Evolutionary conservation across 2,888 invertebrate species (phyloP), one percentile per base, ranked within the genome.

Genomic region (Liopterus haemorrhoidalis): DNA sequence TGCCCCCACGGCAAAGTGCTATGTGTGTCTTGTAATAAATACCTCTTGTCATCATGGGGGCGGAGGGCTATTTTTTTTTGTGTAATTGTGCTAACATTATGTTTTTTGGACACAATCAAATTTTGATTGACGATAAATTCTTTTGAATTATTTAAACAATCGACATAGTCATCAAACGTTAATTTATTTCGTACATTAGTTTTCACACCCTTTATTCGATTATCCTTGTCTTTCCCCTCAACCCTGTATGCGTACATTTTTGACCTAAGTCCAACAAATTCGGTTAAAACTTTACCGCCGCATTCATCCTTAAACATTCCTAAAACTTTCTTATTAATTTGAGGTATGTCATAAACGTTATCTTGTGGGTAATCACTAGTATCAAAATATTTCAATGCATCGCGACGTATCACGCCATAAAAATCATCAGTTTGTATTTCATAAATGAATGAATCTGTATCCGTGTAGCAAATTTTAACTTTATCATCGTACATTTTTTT

Each of bases 1-100:
- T 63, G 49, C 64, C 70, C 25, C 58, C 58, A 51, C 3, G 49
- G 49, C 9, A 52, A 32, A 22, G 48, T 54, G n/a, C 51, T 37
- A 16, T 42, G 45, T 6, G 14, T 63, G 25, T 12, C 66, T 62
- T 21, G 66, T 60, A 53, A 55, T 49, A 54, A 64, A 51, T 21
- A 62, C 57, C 35, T 66, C 66, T 39, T 61, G 37, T 28, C 57
- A 46, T 48, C 65, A 28, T 37, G 27, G 1, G 45, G 30, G 16
- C 45, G 49, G 19, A 53, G 31, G 2, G 50, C 49, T 20, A 49
- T 20, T 41, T 50, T 50, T 3, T 19, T 30, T 37, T 45, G 31
- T n/a, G 8, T 35, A 25, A 41, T 41, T 2, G 42, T 53, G 28
- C 21, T 33, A 1, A 51, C 36, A 5, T 37, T n/a, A 38, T 49